These are phyloP conservation scores for Andinoacara biseriatus DNA, from an alignment of 2,113 vertebrate genomes.

Conservation along the genomic window DNA sequence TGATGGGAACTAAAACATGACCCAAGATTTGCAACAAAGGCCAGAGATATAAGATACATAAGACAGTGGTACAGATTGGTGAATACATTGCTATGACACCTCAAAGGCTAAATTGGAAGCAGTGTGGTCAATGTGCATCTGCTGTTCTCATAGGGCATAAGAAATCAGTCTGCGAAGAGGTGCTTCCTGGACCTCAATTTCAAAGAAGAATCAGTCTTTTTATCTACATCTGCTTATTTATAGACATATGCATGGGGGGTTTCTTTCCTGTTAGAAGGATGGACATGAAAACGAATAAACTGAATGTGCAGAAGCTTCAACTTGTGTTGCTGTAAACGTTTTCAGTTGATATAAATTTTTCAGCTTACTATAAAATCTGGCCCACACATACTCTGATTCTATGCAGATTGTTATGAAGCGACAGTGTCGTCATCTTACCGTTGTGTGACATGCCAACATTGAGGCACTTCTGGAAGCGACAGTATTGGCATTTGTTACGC, in stretches of 20 bases:
- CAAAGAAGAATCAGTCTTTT: constrained; percentile 11
- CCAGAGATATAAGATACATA: constrained; percentile 29
- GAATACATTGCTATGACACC: not conserved
- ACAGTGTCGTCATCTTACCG: constrained; percentile 80
- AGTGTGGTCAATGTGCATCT: constrained; percentile 13
- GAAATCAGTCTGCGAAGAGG: not conserved
- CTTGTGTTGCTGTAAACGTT: not conserved
- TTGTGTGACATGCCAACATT: constrained; percentile 99
- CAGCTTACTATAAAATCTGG: not conserved
- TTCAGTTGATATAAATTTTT: not conserved
- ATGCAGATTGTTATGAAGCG: not conserved
- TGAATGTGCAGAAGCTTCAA: not conserved
- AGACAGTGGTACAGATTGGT: not conserved
- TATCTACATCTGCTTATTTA: constrained; percentile 16
- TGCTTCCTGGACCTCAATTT: constrained; percentile 16
- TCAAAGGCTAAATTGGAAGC: constrained; percentile 34
- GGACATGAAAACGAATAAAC: not conserved
- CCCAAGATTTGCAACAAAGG: not conserved
- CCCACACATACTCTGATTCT: not conserved
- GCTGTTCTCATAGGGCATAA: constrained; percentile 16
- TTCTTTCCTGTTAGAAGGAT: constrained; percentile 6
- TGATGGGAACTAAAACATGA: constrained; percentile 40
- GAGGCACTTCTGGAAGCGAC: constrained; percentile 98
- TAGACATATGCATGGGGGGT: constrained; percentile 10
- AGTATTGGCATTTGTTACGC: constrained; percentile 99